phyloP scores from a whole-genome alignment of 2,797 vertebrate species.

The Hydrophis major region DNA sequence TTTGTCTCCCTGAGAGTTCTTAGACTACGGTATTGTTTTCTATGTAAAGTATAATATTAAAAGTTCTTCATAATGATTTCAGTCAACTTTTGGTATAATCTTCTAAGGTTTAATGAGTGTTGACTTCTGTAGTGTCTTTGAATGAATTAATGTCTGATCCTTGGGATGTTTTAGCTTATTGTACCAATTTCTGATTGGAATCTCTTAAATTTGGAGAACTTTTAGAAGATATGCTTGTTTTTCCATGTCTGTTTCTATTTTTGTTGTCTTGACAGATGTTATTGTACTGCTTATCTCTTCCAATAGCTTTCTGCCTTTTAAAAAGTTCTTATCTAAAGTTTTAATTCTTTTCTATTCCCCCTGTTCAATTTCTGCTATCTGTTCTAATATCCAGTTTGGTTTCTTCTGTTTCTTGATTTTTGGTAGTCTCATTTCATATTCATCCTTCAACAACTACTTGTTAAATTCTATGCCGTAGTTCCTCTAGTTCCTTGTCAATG shows the following conservation, averaged over 20 bases:
- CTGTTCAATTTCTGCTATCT: not conserved
- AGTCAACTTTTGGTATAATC: not conserved
- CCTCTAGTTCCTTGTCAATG: not conserved
- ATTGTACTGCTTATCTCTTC: not conserved
- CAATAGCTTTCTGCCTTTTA: not conserved
- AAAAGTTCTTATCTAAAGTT: not conserved
- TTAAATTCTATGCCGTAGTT: not conserved
- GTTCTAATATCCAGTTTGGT: not conserved
- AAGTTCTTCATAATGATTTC: not conserved
- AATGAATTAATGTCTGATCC: not conserved
- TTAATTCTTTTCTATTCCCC: not conserved
- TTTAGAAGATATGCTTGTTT: not conserved
- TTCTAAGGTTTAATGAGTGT: not conserved
- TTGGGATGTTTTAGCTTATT: not conserved
- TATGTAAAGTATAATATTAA: not conserved
- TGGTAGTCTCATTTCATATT: not conserved
- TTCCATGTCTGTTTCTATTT: not conserved
- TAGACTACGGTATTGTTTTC: too few species aligned
- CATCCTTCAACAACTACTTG: not conserved
- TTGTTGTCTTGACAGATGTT: not conserved
- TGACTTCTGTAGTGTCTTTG: not conserved
- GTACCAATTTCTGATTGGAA: not conserved
- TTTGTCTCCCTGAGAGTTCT: too few species aligned
- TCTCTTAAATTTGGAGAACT: not conserved
- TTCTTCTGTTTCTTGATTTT: not conserved